These are phyloP conservation scores for Limenitis camilla DNA, from an alignment of 2,888 invertebrate genomes.

Conservation along the genomic window DNA sequence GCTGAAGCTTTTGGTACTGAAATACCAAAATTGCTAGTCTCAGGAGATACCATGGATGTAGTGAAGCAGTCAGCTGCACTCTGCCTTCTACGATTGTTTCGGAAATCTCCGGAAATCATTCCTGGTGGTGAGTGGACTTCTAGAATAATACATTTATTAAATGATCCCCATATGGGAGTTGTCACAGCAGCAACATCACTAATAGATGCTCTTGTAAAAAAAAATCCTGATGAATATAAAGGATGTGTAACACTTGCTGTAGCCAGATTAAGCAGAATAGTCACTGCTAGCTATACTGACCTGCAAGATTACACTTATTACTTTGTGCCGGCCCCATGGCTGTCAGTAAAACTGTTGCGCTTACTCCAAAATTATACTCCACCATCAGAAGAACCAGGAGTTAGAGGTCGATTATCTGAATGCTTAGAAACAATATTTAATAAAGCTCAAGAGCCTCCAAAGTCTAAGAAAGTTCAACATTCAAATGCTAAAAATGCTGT, in stretches of 20 bases:
- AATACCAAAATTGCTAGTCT: conserved; percentile 98
- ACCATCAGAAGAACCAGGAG: conserved; percentile 95
- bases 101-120: conserved; percentile 96
- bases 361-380: conserved; percentile 98
- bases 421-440: conserved; percentile 98
- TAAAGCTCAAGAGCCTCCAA: conserved; percentile 99
- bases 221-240: conserved; percentile 99
- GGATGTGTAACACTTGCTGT: conserved; percentile 99
- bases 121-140: conserved; percentile 99
- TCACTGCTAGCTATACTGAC: conserved; percentile 98
- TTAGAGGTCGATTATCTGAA: conserved; percentile 95
- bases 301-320: conserved; percentile 99
- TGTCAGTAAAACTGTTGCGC: conserved; percentile 96
- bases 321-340: conserved; percentile 99
- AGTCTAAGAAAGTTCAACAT: conserved; percentile 99
- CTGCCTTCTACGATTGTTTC: conserved; percentile 93
- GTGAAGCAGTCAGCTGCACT: conserved; percentile 99
- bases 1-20: conserved; percentile 99
- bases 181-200: conserved; percentile 98
- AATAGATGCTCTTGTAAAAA: conserved; percentile 98
- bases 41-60: conserved; percentile 99
- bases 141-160: conserved; percentile 97
- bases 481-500: conserved; percentile 99
- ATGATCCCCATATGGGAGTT: conserved; percentile 99
- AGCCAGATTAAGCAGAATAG: conserved; percentile 96